Base-by-base conservation (phyloP, 1,140 invertebrate genomes). In the Triops cancriformis region DNA sequence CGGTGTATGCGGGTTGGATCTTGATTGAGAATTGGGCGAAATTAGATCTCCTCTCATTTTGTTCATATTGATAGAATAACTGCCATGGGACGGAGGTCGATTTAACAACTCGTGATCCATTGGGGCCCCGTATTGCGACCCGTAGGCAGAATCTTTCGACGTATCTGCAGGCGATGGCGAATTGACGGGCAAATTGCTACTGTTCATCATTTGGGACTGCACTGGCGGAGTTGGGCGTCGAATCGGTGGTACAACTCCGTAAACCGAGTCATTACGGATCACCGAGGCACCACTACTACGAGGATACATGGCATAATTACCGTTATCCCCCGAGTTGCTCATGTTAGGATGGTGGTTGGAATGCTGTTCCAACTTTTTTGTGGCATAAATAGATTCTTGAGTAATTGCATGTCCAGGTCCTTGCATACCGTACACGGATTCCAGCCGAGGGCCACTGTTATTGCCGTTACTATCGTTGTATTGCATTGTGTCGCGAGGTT, bases 101-200 rank as follows among this genome's bases (percentile, higher is more conserved):
- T 75, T 75, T 7, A 45, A 37, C 18, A 75, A 42, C 11, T 76
- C 42, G 43, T 43, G 75, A 76, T 77, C 42, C 6, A 31, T 43
- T 1, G 51, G 31, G 73, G 14, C 64, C 4, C 51, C 76, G 26
- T 72, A 64, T 10, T 72, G 37, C 6, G 76, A 77, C 73, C 76
- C 76, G 64, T 77, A 77, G 27, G 76, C 76, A 5, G 76, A 77
- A 73, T 77, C 76, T 64, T 77, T 77, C 7, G 76, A 77, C 26
- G 76, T 77, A 37, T 77, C 76, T n/a, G 42, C 64, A 9, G 76
- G 76, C 6, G 76, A 77, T 4, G 73, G 43, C 11, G 76, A 64
- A 23, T 64, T 64, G 10, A 64, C 51, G 51, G 51, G 51, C 51
- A 64, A n/a, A 23, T 64, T 64, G 51, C 51, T 64, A 64, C n/a